Evolutionary conservation across 2,797 vertebrate genomes (phyloP).

Genomic region (Gymnoscopelus braueri): DNA sequence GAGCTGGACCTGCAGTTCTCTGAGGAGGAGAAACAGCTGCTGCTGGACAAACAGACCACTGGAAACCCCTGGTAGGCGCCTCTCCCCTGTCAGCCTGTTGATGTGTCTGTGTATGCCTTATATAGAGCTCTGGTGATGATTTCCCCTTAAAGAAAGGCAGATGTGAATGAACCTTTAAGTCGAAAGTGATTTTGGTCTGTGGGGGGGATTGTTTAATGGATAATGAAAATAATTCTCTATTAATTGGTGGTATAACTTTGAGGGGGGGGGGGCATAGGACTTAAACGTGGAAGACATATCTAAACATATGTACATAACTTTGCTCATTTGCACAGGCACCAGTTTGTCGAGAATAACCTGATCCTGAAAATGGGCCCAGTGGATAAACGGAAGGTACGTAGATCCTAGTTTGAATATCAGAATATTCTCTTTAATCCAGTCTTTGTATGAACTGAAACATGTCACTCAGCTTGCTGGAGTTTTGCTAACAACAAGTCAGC

Average conservation of each 20-base stretch:
- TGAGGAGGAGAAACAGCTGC: constrained; percentile 92
- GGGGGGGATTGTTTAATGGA: not conserved
- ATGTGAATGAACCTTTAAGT: too few species aligned
- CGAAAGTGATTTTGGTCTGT: not conserved
- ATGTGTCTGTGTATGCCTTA: not conserved
- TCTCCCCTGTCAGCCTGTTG: not conserved
- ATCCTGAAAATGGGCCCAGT: constrained; percentile 99
- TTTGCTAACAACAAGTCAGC: not conserved
- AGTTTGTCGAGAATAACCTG: constrained; percentile 99
- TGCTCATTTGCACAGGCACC: constrained; percentile 85
- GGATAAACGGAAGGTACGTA: constrained; percentile 96
- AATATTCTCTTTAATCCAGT: not conserved
- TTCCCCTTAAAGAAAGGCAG: too few species aligned
- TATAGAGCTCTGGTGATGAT: not conserved
- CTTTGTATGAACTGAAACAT: not conserved
- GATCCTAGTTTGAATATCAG: not conserved
- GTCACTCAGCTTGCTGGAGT: not conserved
- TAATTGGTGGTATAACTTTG: too few species aligned
- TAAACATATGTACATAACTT: constrained; percentile 12
- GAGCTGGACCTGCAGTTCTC: constrained; percentile 97
- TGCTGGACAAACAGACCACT: constrained; percentile 94
- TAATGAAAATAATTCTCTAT: too few species aligned
- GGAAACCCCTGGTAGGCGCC: constrained; percentile 94
- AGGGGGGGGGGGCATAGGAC: too few species aligned
- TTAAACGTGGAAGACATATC: too few species aligned